These are phyloP conservation scores for Spizaetus ornatus DNA, from an alignment of 2,113 vertebrate genomes.

Conservation along the genomic window DNA sequence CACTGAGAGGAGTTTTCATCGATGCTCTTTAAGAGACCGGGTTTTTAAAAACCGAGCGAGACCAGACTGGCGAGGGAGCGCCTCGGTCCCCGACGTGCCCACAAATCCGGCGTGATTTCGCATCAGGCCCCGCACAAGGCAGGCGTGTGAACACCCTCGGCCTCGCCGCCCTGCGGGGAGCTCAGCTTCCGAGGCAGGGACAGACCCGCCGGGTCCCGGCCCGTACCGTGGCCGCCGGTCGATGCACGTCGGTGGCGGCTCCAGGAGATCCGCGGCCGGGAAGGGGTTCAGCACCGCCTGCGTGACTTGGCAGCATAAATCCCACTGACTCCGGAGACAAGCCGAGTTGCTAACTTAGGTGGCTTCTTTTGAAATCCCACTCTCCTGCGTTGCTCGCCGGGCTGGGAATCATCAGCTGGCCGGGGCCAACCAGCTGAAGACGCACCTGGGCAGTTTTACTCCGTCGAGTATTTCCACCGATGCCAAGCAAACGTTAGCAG, in stretches of 20 bases:
- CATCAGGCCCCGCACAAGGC: too few relatives aligned
- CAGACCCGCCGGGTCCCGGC: background rate
- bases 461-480: background rate
- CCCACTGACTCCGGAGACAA: background rate
- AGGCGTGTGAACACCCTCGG: background rate
- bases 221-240: background rate
- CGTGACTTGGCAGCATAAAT: background rate
- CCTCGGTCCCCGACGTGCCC: background rate
- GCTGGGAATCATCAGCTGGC: background rate
- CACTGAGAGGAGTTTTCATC: background rate
- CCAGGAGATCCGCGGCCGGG: too few relatives aligned
- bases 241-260: background rate
- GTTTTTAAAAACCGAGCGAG: background rate
- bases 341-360: background rate
- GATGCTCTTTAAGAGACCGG: rapidly evolving
- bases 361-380: background rate
- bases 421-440: background rate
- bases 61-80: background rate
- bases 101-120: background rate
- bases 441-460: background rate
- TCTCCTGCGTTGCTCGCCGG: background rate
- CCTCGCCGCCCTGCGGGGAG: background rate
- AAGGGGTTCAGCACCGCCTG: background rate
- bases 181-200: background rate
- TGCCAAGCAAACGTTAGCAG: background rate